Percentiles rank a stretch among this genome's conserved stretches.
These are phyloP conservation scores for Drosophila limbata DNA, from an alignment of 2,888 invertebrate species.

Conservation along the genomic window DNA sequence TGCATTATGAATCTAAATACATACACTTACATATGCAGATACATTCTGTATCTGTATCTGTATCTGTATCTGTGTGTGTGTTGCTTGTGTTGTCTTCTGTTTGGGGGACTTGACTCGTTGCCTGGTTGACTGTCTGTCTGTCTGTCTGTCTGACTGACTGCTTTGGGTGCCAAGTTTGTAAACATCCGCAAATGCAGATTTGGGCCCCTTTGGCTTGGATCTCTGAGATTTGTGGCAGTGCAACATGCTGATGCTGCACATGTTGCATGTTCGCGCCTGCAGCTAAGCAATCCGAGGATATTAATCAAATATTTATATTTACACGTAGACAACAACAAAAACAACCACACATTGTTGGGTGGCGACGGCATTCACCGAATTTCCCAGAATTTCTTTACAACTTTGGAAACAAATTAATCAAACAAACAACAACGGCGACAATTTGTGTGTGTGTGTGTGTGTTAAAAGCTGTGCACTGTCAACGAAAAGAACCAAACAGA, in stretches of 20 bases:
- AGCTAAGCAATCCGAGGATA: constrained; percentile 61
- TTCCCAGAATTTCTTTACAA: constrained; percentile 69
- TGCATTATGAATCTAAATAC: constrained; percentile 47
- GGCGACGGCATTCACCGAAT: constrained; percentile 63
- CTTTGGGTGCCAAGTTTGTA: constrained; percentile 74
- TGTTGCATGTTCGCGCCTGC: constrained; percentile 65
- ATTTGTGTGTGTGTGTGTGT: constrained; percentile 41
- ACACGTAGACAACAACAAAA: constrained; percentile 60
- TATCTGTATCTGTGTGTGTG: neutral
- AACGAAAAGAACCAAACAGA: constrained; percentile 39
- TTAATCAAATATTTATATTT: constrained; percentile 81
- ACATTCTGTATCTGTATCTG: neutral
- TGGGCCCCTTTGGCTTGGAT: constrained; percentile 22
- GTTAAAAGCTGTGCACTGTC: constrained; percentile 60
- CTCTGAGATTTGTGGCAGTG: constrained; percentile 44
- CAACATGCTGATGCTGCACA: constrained; percentile 40
- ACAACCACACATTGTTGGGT: constrained; percentile 33
- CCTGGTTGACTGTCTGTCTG: constrained; percentile 14
- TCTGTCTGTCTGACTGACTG: neutral
- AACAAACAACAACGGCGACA: constrained; percentile 72
- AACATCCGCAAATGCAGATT: constrained; percentile 73
- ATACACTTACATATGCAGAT: constrained; percentile 7
- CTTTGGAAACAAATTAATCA: constrained; percentile 76
- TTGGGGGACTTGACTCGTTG: constrained; percentile 10
- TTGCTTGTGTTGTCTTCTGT: constrained; percentile 65